Evolutionary conservation across 2,888 invertebrate genomes (phyloP).

Genomic region (Miltochrista miniata): DNA sequence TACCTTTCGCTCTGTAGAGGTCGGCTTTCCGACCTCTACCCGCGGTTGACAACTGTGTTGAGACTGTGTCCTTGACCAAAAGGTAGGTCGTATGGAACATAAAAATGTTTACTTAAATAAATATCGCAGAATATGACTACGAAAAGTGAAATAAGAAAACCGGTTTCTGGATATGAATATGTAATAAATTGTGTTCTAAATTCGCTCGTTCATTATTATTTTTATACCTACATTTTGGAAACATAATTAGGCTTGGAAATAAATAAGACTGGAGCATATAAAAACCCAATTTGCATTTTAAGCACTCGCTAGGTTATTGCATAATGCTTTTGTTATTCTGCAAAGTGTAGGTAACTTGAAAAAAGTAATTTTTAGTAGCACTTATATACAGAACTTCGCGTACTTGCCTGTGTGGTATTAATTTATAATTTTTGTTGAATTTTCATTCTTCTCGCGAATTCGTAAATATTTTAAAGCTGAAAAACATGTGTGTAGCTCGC

Average conservation of each 20-base stretch:
- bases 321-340: conserved; percentile 8
- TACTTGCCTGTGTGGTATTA: too few species aligned
- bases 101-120: not conserved
- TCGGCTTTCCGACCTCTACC: too few species aligned
- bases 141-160: conserved; percentile 40
- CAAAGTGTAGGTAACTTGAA: not conserved
- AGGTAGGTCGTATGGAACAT: too few species aligned
- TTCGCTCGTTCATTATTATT: not conserved
- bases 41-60: too few species aligned
- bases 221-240: conserved; percentile 1
- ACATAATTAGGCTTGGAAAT: conserved; percentile 9
- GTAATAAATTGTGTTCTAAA: conserved; percentile 17
- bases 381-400: too few species aligned
- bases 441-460: too few species aligned
- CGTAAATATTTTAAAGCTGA: too few species aligned
- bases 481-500: too few species aligned
- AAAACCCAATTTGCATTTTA: conserved; percentile 23
- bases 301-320: conserved; percentile 10
- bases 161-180: conserved; percentile 12
- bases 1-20: too few species aligned
- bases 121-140: conserved; percentile 18
- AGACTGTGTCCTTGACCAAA: too few species aligned
- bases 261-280: conserved; percentile 2
- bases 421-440: too few species aligned
- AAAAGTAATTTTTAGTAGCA: too few species aligned